phyloP scores from a whole-genome alignment of 2,888 invertebrate genomes.

The Rhagonycha lutea region DNA sequence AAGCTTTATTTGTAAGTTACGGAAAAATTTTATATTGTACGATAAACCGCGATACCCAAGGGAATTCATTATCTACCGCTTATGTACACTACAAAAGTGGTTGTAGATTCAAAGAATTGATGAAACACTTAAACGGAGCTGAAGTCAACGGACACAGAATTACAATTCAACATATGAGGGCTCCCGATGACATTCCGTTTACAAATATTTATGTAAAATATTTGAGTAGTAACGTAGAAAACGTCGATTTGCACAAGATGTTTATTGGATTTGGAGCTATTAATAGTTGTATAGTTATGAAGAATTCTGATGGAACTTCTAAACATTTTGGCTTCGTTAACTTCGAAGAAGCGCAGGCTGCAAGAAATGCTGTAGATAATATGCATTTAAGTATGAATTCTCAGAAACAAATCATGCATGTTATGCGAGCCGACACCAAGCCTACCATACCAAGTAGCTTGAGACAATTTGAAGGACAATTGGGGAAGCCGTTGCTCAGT shows the following conservation, averaged over 20 bases:
- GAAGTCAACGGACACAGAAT: background rate
- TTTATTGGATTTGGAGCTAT: background rate
- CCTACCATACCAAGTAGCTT: background rate
- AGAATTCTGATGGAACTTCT: background rate
- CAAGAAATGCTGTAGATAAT: background rate
- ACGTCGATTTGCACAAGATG: background rate
- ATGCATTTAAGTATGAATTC: background rate
- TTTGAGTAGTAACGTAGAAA: background rate
- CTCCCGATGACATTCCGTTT: background rate
- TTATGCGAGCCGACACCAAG: background rate
- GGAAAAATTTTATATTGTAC: background rate
- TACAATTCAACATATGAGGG: background rate
- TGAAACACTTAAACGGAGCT: background rate
- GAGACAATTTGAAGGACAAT: background rate
- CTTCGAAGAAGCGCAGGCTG: background rate
- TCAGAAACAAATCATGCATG: background rate
- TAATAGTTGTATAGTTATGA: background rate
- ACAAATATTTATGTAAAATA: background rate
- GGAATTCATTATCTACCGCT: background rate
- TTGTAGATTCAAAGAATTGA: background rate
- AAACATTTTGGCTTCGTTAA: background rate
- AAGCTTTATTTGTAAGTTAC: background rate
- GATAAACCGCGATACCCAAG: background rate
- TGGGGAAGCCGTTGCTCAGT: background rate
- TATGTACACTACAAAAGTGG: background rate